These are phyloP conservation scores for Fundulus diaphanus DNA, from an alignment of 2,797 vertebrate genomes.

Conservation along the genomic window DNA sequence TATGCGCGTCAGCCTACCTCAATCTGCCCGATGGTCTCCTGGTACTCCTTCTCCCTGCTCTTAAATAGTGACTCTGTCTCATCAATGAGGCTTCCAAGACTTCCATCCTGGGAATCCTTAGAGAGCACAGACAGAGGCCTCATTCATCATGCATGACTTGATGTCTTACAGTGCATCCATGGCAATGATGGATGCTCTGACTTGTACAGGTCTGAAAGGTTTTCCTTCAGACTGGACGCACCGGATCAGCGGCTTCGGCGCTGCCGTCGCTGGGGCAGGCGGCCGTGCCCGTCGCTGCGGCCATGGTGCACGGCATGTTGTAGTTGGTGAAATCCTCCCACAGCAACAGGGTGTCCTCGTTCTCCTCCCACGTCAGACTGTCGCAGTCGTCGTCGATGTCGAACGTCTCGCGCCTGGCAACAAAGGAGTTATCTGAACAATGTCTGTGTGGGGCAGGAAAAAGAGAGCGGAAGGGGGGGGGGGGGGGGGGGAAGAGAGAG, in stretches of 20 bases:
- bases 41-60: conserved; percentile 96
- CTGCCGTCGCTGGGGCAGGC: conserved; percentile 71
- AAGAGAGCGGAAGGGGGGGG: conserved; percentile 33
- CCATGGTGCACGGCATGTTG: conserved; percentile 79
- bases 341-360: conserved; percentile 93
- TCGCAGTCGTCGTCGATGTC: conserved; percentile 98
- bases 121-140: conserved; percentile 53
- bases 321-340: conserved; percentile 99
- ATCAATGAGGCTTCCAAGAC: conserved; percentile 93
- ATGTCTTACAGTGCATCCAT: conserved; percentile 51
- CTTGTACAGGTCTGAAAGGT: background rate
- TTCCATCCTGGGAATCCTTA: conserved; percentile 88
- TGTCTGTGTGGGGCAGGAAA: conserved; percentile 70
- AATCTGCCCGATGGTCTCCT: conserved; percentile 97
- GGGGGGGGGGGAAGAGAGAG: conserved; percentile 16
- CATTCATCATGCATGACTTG: conserved; percentile 62
- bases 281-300: conserved; percentile 24
- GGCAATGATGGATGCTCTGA: conserved; percentile 25
- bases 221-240: conserved; percentile 45
- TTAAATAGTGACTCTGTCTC: conserved; percentile 97
- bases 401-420: conserved; percentile 91
- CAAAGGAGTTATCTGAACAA: conserved; percentile 84
- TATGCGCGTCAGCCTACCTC: conserved; percentile 82
- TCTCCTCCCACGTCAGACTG: conserved; percentile 98
- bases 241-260: conserved; percentile 79